Conservation (phyloP, 2,797 vertebrate genomes). For the Gymnothorax javanicus region DNA sequence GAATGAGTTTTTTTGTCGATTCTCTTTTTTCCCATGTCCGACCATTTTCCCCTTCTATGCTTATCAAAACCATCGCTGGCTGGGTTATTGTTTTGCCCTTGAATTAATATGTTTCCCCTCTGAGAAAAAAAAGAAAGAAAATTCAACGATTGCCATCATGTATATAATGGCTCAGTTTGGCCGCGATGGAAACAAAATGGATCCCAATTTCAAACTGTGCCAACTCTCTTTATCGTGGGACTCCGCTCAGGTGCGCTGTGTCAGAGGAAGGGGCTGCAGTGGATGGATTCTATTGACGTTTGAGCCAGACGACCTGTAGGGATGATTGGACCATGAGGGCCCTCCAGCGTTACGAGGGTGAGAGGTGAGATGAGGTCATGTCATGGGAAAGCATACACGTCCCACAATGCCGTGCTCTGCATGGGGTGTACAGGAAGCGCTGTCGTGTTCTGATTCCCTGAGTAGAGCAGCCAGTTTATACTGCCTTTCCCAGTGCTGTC, state of each 20-base stretch:
- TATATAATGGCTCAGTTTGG: too few relatives aligned
- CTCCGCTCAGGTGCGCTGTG: neutral
- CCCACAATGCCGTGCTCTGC: slow-evolving; percentile 23
- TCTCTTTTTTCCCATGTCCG: too few relatives aligned
- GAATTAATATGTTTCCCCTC: too few relatives aligned
- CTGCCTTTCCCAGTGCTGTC: slow-evolving; percentile 35
- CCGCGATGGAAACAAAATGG: too few relatives aligned
- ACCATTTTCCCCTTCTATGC: too few relatives aligned
- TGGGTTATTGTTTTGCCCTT: too few relatives aligned
- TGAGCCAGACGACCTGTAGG: neutral
- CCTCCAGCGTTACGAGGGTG: neutral
- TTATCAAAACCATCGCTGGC: too few relatives aligned
- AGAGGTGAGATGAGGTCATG: neutral
- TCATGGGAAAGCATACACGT: slow-evolving; percentile 15
- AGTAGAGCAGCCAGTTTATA: slow-evolving; percentile 10
- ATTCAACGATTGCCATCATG: too few relatives aligned
- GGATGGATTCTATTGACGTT: neutral
- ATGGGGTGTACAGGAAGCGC: slow-evolving; percentile 20
- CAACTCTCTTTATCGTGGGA: too few relatives aligned
- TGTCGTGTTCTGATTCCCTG: neutral
- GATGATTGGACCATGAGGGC: neutral
- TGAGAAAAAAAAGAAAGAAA: too few relatives aligned
- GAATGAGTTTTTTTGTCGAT: too few relatives aligned
- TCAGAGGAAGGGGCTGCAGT: neutral
- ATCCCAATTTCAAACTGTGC: too few relatives aligned